Percentiles rank a stretch among this genome's conserved stretches.
Conservation (phyloP, 2,113 vertebrate genomes). For the Bucco capensis region DNA sequence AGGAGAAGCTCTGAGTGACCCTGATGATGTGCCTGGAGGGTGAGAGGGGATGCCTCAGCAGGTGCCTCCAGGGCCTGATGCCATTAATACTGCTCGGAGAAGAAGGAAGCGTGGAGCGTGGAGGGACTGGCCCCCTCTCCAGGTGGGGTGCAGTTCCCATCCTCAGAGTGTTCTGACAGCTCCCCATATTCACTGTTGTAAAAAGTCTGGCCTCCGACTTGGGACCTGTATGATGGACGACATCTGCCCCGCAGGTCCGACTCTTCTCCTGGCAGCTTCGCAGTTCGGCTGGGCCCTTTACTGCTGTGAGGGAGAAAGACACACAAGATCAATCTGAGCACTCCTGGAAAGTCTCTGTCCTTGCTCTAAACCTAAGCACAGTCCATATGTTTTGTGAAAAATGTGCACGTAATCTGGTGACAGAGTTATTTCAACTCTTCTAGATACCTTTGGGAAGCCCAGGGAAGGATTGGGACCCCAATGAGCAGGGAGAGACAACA, state of each 20-base stretch:
- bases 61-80: neutral
- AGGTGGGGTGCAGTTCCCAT: constrained; percentile 44
- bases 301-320: constrained; percentile 63
- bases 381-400: neutral
- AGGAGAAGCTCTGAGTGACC: constrained; percentile 28
- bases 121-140: constrained; percentile 59
- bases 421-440: neutral
- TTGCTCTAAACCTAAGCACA: neutral
- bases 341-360: neutral
- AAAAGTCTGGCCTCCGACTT: constrained; percentile 88
- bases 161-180: constrained; percentile 78
- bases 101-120: constrained; percentile 46
- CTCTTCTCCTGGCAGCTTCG: constrained; percentile 68
- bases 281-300: constrained; percentile 74
- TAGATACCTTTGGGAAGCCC: neutral
- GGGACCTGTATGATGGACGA: constrained; percentile 70
- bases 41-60: neutral
- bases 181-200: constrained; percentile 95
- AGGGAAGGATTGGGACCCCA: neutral
- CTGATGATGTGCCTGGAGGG: neutral
- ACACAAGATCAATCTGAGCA: neutral
- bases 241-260: constrained; percentile 65
- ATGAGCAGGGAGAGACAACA: neutral
- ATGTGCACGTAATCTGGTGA: neutral
- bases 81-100: constrained; percentile 65